phyloP scores from a whole-genome alignment of 2,888 invertebrate genomes.

The Oligia latruncula region DNA sequence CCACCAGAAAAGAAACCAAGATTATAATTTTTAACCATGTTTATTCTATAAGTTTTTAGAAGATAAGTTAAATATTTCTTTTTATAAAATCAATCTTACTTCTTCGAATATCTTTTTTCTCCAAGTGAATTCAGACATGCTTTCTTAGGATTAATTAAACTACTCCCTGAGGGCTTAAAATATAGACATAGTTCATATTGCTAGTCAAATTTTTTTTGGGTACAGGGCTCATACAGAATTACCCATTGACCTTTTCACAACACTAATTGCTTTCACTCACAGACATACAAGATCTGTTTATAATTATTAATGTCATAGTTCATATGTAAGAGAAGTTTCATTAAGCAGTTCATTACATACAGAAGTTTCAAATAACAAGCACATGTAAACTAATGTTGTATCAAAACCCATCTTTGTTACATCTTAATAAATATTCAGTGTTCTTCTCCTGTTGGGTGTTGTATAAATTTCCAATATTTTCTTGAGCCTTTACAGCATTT shows the following conservation, averaged over 20 bases:
- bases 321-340: not conserved
- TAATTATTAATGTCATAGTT: not conserved
- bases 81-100: no score
- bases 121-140: no score
- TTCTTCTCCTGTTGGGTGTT: slow-evolving; percentile 82
- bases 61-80: no score
- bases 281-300: not conserved
- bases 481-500: slow-evolving; percentile 69
- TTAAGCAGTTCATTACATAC: not conserved
- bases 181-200: no score
- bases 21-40: slow-evolving; percentile 68
- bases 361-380: not conserved
- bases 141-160: no score
- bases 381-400: not conserved
- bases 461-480: slow-evolving; percentile 79
- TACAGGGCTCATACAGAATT: no score
- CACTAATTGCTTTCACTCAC: not conserved
- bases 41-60: not conserved
- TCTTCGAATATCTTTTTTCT: no score
- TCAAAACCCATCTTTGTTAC: not conserved
- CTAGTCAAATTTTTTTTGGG: no score
- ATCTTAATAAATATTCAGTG: slow-evolving; percentile 65
- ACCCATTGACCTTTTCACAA: not conserved
- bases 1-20: slow-evolving; percentile 96
- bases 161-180: no score